phyloP scores from a whole-genome alignment of 2,888 invertebrate genomes.

The Dryadula phaetusa region DNA sequence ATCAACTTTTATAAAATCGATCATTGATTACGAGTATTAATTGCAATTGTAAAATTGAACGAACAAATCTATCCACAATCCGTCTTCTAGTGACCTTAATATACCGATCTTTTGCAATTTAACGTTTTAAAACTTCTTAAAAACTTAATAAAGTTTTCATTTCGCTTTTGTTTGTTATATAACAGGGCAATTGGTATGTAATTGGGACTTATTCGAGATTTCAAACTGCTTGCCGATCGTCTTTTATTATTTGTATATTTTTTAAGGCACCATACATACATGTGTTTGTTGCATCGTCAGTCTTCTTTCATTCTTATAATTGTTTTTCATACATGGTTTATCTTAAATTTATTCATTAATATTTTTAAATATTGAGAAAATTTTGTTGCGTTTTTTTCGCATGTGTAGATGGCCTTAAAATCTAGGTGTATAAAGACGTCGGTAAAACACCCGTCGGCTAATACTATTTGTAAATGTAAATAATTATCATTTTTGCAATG shows the following conservation, averaged over 20 bases:
- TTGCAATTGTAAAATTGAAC: not conserved
- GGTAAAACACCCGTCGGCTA: not conserved
- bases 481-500: constrained; percentile 14
- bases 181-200: not conserved
- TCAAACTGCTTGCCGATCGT: constrained; percentile 3
- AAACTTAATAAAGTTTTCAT: too few relatives aligned
- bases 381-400: too few relatives aligned
- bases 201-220: not conserved
- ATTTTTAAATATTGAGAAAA: too few relatives aligned
- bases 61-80: constrained; percentile 44
- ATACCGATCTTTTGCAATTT: constrained; percentile 36
- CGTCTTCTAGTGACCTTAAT: constrained; percentile 48
- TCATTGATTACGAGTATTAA: not conserved
- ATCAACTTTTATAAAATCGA: not conserved
- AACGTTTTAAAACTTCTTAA: too few relatives aligned
- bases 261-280: not conserved
- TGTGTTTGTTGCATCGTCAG: too few relatives aligned
- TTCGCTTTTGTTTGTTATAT: constrained; percentile 6
- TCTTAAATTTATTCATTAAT: not conserved
- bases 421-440: not conserved
- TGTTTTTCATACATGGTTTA: not conserved
- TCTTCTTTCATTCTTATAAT: not conserved
- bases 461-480: constrained; percentile 6
- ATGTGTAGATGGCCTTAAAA: not conserved
- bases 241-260: not conserved